Base-by-base conservation (phyloP, 2,888 invertebrate genomes). In the Oscheius sp. region DNA sequence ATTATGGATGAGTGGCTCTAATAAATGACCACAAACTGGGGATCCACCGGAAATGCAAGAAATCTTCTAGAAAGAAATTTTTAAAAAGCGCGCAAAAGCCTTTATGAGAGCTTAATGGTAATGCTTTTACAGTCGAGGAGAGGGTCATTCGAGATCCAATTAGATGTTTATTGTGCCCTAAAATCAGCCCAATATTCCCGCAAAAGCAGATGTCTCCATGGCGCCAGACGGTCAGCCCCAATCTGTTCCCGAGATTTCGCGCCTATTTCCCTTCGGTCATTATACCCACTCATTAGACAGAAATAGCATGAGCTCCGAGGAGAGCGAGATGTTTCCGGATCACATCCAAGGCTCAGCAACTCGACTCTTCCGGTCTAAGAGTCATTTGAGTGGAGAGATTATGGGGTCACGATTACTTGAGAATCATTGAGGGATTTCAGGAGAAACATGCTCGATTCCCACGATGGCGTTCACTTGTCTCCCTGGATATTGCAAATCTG, bases 401-500 rank as follows among this genome's bases (percentile, higher is more conserved):
- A 42, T 42, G 42, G 42, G 42, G 42, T 42, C 37, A 10, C 15
- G 42, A 42, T 42, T n/a, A 42, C 17, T 42, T 6, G 29, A 52
- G 52, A 52, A 29, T 42, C 42, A 8, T 42, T 37, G 48, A 48
- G 5, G 3, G 37, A 15, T 76, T 76, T 55, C 70, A 76, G 75
- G 68, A 6, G 42, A 48, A 3, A 45, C 34, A 4, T 80, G 80
- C 57, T 77, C 77, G 39, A 70, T 78, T 37, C 73, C 80, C 23
- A 65, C 63, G 2, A 67, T 58, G 4, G 71, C 76, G 12, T 61
- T 71, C 57, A 78, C 78, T 0, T 81, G 81, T 63, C 69, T 76
- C 2, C 75, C 79, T 12, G 78, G 76, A 8, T 79, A 75, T 70
- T 80, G 80, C 72, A 71, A 55, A 57, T 71, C 74, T 20, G 75